Evolutionary conservation across 2,888 invertebrate genomes (phyloP).

Genomic region (Pollenia labialis): DNA sequence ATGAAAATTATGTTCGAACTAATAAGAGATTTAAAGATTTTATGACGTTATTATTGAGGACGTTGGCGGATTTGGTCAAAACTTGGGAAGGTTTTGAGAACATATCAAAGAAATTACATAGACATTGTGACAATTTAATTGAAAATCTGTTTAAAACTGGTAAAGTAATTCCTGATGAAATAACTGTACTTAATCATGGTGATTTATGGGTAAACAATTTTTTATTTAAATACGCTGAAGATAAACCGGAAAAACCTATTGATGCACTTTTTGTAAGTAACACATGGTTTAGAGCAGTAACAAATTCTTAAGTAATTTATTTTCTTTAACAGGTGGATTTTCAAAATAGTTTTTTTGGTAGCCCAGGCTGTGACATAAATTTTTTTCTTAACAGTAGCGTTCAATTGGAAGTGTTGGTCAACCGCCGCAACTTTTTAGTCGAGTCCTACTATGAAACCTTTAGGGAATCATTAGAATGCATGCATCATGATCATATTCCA

Average conservation of each 20-base stretch:
- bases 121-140: conserved; percentile 80
- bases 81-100: conserved; percentile 84
- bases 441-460: conserved; percentile 80
- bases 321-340: conserved; percentile 79
- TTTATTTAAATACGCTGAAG: conserved; percentile 84
- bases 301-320: neutral
- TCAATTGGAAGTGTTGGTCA: conserved; percentile 80
- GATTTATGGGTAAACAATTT: conserved; percentile 86
- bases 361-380: conserved; percentile 83
- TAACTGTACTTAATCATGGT: conserved; percentile 85
- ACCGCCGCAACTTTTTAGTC: conserved; percentile 80
- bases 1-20: conserved; percentile 80
- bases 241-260: conserved; percentile 80
- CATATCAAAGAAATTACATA: conserved; percentile 83
- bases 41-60: conserved; percentile 79
- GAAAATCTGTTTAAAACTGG: conserved; percentile 81
- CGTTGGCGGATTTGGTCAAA: conserved; percentile 82
- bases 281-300: neutral
- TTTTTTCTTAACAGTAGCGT: conserved; percentile 84
- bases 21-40: conserved; percentile 81
- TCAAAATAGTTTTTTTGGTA: conserved; percentile 82
- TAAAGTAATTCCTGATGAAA: conserved; percentile 77
- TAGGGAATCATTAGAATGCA: conserved; percentile 77
- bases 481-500: conserved; percentile 79
- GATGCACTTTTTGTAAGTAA: conserved; percentile 84